These are phyloP conservation scores for Mamestra configurata DNA, from an alignment of 1,140 invertebrate species.

Conservation along the genomic window DNA sequence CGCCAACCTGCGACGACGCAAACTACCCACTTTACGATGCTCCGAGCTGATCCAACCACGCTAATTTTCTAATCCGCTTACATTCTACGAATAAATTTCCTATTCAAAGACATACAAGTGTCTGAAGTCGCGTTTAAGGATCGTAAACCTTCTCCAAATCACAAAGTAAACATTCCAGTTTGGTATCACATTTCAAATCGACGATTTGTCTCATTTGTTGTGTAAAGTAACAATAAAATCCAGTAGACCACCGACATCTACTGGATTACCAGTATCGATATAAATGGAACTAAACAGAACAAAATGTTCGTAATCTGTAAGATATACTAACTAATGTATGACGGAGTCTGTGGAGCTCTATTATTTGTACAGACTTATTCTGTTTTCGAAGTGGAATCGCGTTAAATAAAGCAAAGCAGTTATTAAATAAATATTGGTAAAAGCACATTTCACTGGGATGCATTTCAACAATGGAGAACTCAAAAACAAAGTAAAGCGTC, in stretches of 20 bases:
- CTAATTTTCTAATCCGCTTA: slow-evolving; percentile 69
- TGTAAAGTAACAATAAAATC: slow-evolving; percentile 40
- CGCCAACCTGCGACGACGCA: slow-evolving; percentile 55
- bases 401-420: not conserved
- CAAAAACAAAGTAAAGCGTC: not conserved
- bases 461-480: not conserved
- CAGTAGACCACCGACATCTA: slow-evolving; percentile 34
- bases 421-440: not conserved
- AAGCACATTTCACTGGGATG: not conserved
- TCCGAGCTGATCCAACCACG: slow-evolving; percentile 56
- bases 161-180: slow-evolving; percentile 42
- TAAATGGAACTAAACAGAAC: slow-evolving; percentile 39
- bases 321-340: not conserved
- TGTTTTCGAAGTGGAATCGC: not conserved
- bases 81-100: slow-evolving; percentile 49
- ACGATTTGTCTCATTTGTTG: slow-evolving; percentile 43
- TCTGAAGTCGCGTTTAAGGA: slow-evolving; percentile 40
- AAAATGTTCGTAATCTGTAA: slow-evolving; percentile 38
- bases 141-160: slow-evolving; percentile 42
- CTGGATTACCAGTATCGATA: slow-evolving; percentile 25
- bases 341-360: not conserved
- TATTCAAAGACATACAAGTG: slow-evolving; percentile 44
- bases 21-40: slow-evolving; percentile 57
- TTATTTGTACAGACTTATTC: not conserved
- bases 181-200: slow-evolving; percentile 48